These are phyloP conservation scores for Tribolium castaneum DNA, from an alignment of 1,140 invertebrate species.

Conservation along the genomic window DNA sequence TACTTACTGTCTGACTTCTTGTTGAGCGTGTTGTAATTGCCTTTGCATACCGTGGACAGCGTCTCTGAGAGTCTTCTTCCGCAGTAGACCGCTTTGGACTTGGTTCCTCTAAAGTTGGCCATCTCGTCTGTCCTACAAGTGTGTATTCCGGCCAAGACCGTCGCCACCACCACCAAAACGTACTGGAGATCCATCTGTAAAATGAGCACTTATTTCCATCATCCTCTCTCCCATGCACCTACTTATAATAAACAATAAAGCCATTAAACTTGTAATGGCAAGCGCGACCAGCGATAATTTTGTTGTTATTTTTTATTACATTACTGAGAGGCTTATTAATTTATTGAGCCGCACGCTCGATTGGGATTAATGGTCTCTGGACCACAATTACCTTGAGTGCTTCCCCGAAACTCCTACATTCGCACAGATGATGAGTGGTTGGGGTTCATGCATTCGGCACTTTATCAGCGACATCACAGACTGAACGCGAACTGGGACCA, in stretches of 20 bases:
- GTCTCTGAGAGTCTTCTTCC: constrained; percentile 47
- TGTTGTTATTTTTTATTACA: constrained; percentile 34
- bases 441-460: not conserved
- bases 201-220: not conserved
- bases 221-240: constrained; percentile 12
- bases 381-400: constrained; percentile 17
- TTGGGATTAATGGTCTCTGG: not conserved
- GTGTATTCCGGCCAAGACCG: not conserved
- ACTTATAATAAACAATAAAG: constrained; percentile 10
- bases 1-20: constrained; percentile 42
- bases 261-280: constrained; percentile 18
- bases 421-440: constrained; percentile 4
- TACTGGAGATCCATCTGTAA: constrained; percentile 39
- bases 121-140: not conserved
- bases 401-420: constrained; percentile 27
- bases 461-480: constrained; percentile 33
- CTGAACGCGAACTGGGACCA: not conserved
- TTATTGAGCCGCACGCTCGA: not conserved
- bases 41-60: constrained; percentile 46
- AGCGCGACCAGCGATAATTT: constrained; percentile 17
- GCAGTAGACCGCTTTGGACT: constrained; percentile 47
- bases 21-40: constrained; percentile 48
- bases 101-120: not conserved
- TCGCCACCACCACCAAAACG: constrained; percentile 19
- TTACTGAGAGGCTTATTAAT: not conserved